Base-by-base conservation (phyloP, 1,140 invertebrate species). In the Drosophila kanapiae region DNA sequence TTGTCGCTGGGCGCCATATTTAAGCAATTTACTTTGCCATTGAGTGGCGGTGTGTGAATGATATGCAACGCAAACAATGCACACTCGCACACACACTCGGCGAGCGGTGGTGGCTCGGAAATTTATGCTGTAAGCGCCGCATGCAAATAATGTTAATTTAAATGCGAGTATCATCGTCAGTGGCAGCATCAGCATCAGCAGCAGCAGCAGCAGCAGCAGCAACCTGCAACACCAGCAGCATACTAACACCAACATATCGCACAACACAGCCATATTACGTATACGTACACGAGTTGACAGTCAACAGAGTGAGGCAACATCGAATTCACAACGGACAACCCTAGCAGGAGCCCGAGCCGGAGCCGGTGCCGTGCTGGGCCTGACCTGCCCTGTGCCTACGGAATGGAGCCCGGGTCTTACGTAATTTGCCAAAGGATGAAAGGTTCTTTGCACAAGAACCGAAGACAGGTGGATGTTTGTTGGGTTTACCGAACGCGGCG, bases 111-210 rank as follows among this genome's bases (percentile, higher is more conserved):
- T 59, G 54, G 82, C 75, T 74, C 53, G 71, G 67, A 86, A 87
- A 87, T 87, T 77, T 83, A 87, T 88, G 83, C 83, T 83, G 80
- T 84, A 87, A 88, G 69, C 80, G 80, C 83, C 80, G 83, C 83
- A 87, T 87, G 83, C 83, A 87, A 87, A 87, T 87, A 87, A 87
- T 87, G 83, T 87, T 88, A 87, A 87, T 87, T 87, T 87, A 87
- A 87, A 88, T 87, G 80, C 83, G 83, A 87, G 84, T 87, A 88
- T 87, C 83, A 88, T 88, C 83, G 80, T 67, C 68, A 71, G 61
- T 75, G 61, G 58, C 75, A 80, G 56, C 78, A 57, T 23, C 57
- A 76, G 43, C 68, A 71, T 6, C 42, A 62, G 31, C 59, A 58
- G 4, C 38, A 48, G 43, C 72, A 75, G 54, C 59, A 63, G 14